A percentile compares a stretch with the other conserved stretches of the same genome.
Evolutionary conservation across 2,888 invertebrate genomes (phyloP).

Genomic region (Busseola fusca): DNA sequence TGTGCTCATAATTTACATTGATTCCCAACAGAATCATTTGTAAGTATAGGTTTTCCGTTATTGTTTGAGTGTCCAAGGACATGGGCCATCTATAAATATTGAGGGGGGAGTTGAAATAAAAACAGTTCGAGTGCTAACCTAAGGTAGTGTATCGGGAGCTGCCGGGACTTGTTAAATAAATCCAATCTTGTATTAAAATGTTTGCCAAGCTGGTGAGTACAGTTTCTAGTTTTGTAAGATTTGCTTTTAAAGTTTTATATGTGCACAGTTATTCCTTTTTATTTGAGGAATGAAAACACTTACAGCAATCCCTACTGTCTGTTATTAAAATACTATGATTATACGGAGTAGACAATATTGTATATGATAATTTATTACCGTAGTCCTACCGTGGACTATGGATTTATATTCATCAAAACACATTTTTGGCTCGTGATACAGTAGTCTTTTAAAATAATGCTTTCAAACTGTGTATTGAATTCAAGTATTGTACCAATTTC

Average conservation of each 20-base stretch:
- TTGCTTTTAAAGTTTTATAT: neutral
- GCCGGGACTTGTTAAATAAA: conserved; percentile 39
- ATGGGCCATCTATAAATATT: conserved; percentile 78
- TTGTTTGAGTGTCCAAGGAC: conserved; percentile 84
- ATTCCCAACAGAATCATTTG: conserved; percentile 80
- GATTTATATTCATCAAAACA: neutral
- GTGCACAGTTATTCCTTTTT: too few relatives aligned
- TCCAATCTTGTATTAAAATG: conserved; percentile 68
- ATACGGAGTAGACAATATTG: neutral
- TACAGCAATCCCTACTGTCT: neutral
- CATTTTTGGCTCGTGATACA: neutral
- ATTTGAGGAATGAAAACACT: neutral
- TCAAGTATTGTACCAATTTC: neutral
- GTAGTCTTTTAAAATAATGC: neutral
- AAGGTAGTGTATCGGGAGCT: conserved; percentile 65
- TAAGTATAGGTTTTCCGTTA: conserved; percentile 79
- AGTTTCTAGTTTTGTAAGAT: conserved; percentile 11
- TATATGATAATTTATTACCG: neutral
- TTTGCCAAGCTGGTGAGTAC: conserved; percentile 83
- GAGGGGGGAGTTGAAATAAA: conserved; percentile 72
- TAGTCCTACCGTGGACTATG: neutral
- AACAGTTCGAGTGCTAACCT: conserved; percentile 73
- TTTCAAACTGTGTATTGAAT: neutral
- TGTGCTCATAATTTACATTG: conserved; percentile 83
- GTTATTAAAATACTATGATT: neutral